phyloP scores from a whole-genome alignment of 2,113 vertebrate species.

The Chaetops frenatus region DNA sequence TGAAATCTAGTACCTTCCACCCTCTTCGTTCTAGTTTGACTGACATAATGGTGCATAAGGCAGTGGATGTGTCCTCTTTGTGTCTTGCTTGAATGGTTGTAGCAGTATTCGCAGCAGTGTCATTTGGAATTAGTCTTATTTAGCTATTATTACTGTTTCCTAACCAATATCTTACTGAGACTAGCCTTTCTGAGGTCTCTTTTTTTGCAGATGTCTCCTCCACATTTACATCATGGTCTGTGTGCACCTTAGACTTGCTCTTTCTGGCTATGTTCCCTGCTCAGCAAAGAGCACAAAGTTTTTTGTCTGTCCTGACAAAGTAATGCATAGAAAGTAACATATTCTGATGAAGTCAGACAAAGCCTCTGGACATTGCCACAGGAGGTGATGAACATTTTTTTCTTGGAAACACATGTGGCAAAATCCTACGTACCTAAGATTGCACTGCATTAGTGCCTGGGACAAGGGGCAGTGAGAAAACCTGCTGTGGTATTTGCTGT shows the following conservation, averaged over 20 bases:
- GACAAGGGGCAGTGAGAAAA: not conserved
- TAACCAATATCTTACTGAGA: not conserved
- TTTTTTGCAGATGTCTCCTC: not conserved
- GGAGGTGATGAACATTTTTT: not conserved
- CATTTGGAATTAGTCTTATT: not conserved
- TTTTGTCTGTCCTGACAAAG: not conserved
- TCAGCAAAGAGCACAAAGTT: not conserved
- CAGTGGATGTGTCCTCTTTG: not conserved
- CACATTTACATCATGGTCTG: not conserved
- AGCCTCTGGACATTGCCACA: not conserved
- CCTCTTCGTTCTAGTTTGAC: not conserved
- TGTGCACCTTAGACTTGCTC: not conserved
- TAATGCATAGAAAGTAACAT: not conserved
- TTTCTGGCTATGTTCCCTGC: not conserved
- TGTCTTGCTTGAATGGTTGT: not conserved
- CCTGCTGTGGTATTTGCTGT: not conserved
- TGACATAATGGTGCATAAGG: not conserved
- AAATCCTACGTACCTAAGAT: accelerated
- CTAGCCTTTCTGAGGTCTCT: not conserved
- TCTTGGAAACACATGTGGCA: not conserved
- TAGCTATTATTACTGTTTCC: not conserved
- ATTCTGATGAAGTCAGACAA: accelerated
- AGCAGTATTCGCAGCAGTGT: not conserved
- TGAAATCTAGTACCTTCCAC: not conserved
- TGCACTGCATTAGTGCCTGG: accelerated